phyloP scores from a whole-genome alignment of 1,140 invertebrate genomes.

The Ridgeia piscesae region DNA sequence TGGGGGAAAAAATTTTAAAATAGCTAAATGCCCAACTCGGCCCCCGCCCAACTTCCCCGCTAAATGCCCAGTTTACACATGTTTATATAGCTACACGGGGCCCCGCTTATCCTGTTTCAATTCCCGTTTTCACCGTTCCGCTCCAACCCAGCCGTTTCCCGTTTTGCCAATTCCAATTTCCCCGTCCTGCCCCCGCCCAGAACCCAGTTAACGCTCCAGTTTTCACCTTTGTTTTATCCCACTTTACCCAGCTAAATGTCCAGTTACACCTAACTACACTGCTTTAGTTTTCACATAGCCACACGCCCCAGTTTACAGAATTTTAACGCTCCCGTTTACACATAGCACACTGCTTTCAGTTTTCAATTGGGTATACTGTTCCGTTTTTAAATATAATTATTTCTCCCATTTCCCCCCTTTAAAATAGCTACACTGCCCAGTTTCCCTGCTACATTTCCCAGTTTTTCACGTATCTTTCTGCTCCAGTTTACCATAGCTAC shows the following conservation, averaged over 20 bases:
- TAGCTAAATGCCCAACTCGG: too few species aligned
- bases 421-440: neutral
- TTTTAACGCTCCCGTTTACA: neutral
- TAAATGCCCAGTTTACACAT: neutral
- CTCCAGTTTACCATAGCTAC: too few species aligned
- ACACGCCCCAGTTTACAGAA: neutral
- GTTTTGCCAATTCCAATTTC: too few species aligned
- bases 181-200: too few species aligned
- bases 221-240: neutral
- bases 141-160: neutral
- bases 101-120: neutral
- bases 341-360: neutral
- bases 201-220: neutral
- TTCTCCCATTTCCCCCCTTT: too few species aligned
- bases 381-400: too few species aligned
- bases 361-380: neutral
- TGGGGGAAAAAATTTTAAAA: too few species aligned
- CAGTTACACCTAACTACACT: neutral
- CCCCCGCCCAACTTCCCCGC: too few species aligned
- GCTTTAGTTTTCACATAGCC: too few species aligned
- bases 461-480: neutral
- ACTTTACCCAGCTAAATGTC: neutral
- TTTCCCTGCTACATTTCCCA: neutral
- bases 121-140: too few species aligned
- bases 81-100: neutral